Evolutionary conservation across 2,113 vertebrate species (phyloP).

Genomic region (Carollia perspicillata): DNA sequence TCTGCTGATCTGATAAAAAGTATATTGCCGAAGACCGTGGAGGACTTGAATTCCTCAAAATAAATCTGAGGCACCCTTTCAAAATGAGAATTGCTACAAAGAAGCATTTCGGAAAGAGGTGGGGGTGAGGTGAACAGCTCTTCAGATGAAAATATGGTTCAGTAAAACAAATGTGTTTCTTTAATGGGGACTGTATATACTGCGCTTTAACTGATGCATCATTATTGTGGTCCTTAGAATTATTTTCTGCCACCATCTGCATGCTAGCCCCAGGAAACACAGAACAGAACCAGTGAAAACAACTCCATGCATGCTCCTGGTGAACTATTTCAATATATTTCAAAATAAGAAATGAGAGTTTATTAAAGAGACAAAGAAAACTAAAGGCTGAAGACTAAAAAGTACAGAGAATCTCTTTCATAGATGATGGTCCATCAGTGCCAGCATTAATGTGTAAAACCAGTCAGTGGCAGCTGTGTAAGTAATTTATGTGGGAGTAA

Average conservation of each 20-base stretch:
- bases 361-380: constrained; percentile 69
- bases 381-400: constrained; percentile 57
- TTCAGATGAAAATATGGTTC: constrained; percentile 24
- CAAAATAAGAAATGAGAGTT: constrained; percentile 59
- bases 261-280: constrained; percentile 64
- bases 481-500: constrained; percentile 65
- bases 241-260: constrained; percentile 66
- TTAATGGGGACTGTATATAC: constrained; percentile 42
- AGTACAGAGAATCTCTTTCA: constrained; percentile 62
- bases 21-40: not conserved
- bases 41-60: constrained; percentile 34
- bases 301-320: constrained; percentile 49
- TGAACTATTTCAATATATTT: constrained; percentile 68
- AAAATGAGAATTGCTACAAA: constrained; percentile 48
- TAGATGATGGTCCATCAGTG: constrained; percentile 5
- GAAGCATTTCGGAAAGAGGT: constrained; percentile 16
- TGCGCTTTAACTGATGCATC: constrained; percentile 67
- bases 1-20: constrained; percentile 48
- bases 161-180: constrained; percentile 55
- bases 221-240: constrained; percentile 67
- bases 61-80: constrained; percentile 47
- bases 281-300: constrained; percentile 41
- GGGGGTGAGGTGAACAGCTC: not conserved
- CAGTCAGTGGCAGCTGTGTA: constrained; percentile 13
- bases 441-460: constrained; percentile 64